A percentile compares a stretch with the other conserved stretches of the same genome.
Evolutionary conservation across 1,140 invertebrate genomes (phyloP).

Genomic region (Heliconius eleuchia): DNA sequence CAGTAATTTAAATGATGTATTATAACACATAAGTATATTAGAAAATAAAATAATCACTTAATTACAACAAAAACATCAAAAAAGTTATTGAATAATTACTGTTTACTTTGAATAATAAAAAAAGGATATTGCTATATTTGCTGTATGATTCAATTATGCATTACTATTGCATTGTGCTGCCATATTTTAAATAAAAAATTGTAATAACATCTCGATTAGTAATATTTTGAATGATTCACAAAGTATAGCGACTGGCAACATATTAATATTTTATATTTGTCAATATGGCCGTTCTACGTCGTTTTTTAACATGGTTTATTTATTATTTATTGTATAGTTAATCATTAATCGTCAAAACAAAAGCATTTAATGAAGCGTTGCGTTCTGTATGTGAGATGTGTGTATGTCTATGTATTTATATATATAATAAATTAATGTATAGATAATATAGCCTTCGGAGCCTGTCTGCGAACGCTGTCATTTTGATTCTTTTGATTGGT

Average conservation of each 20-base stretch:
- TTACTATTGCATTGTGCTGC: slow-evolving; percentile 3
- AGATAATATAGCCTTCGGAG: slow-evolving; percentile 51
- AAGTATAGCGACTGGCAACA: not conserved
- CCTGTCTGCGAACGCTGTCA: slow-evolving; percentile 50
- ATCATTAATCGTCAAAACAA: slow-evolving; percentile 55
- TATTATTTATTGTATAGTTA: slow-evolving; percentile 57
- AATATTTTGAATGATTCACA: not conserved
- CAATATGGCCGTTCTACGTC: slow-evolving; percentile 6
- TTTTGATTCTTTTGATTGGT: slow-evolving; percentile 67
- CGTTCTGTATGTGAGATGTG: slow-evolving; percentile 32
- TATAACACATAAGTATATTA: too few relatives aligned
- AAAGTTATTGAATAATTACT: too few relatives aligned
- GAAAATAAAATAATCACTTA: too few relatives aligned
- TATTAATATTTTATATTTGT: not conserved
- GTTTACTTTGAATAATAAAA: too few relatives aligned
- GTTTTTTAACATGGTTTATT: slow-evolving; percentile 19
- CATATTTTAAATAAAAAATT: not conserved
- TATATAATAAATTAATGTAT: slow-evolving; percentile 44
- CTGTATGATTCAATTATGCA: not conserved
- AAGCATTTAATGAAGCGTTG: slow-evolving; percentile 59
- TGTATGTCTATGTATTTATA: slow-evolving; percentile 56
- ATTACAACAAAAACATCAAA: too few relatives aligned
- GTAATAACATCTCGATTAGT: not conserved
- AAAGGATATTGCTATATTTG: not conserved
- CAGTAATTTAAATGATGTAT: too few relatives aligned